A percentile compares a stretch with the other conserved stretches of the same genome.
These are phyloP conservation scores for Cryptotis parvus DNA, from an alignment of 2,113 vertebrate species.

Conservation along the genomic window DNA sequence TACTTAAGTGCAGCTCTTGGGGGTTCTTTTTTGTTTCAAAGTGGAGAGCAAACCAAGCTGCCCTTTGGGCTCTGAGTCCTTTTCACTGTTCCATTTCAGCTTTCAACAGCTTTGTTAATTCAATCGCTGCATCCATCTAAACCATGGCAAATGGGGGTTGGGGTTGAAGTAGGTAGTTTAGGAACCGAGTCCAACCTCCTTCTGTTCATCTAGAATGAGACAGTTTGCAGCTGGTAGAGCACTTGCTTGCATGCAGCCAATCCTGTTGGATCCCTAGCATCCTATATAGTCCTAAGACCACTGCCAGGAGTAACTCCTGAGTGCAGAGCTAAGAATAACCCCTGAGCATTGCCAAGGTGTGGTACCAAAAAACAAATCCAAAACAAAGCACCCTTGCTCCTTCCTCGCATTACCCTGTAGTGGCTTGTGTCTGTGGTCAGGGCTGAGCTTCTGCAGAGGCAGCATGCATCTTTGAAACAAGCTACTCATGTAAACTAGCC, in stretches of 20 bases:
- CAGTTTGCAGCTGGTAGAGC: too few relatives aligned
- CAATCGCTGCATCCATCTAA: slow-evolving; percentile 57
- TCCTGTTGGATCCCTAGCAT: too few relatives aligned
- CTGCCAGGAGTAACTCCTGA: too few relatives aligned
- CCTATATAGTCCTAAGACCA: too few relatives aligned
- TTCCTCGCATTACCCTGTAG: slow-evolving; percentile 8
- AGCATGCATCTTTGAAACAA: slow-evolving; percentile 79
- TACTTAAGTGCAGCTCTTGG: slow-evolving; percentile 46
- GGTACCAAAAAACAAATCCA: too few relatives aligned
- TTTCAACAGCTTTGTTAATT: slow-evolving; percentile 82
- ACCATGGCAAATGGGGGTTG: slow-evolving; percentile 51
- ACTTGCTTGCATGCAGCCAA: too few relatives aligned
- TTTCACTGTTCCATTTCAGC: slow-evolving; percentile 52
- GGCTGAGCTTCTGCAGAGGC: slow-evolving; percentile 46
- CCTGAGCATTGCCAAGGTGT: too few relatives aligned
- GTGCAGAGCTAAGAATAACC: too few relatives aligned
- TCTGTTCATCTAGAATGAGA: neutral
- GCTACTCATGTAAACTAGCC: slow-evolving; percentile 79
- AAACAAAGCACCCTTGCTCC: too few relatives aligned
- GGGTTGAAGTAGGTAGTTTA: slow-evolving; percentile 4
- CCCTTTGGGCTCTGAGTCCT: neutral
- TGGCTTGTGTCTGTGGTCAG: neutral
- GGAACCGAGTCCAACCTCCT: slow-evolving; percentile 64
- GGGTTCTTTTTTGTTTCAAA: neutral
- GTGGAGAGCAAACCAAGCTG: neutral